Evolutionary conservation across 2,888 invertebrate species (phyloP).

Genomic region (Ptychoptera contaminata): DNA sequence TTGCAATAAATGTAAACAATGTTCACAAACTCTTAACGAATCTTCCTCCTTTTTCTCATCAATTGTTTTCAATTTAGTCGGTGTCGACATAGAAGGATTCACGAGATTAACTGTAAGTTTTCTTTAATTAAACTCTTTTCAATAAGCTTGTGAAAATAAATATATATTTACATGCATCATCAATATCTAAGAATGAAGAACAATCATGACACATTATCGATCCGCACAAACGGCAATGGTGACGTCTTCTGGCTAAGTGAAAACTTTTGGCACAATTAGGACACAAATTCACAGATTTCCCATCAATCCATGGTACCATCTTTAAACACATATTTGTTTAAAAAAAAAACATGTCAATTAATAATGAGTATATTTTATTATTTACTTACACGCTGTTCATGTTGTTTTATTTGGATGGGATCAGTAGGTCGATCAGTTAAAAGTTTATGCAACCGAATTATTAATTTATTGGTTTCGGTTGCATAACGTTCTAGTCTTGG

Average conservation of each 20-base stretch:
- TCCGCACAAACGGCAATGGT: constrained; percentile 93
- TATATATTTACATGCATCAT: constrained; percentile 52
- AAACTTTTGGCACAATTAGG: constrained; percentile 84
- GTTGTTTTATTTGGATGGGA: constrained; percentile 53
- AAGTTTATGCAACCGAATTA: constrained; percentile 85
- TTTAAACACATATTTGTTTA: constrained; percentile 14
- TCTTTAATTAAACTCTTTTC: background rate
- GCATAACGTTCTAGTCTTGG: constrained; percentile 72
- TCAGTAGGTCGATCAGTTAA: constrained; percentile 64
- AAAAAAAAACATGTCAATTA: background rate
- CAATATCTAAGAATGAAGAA: constrained; percentile 66
- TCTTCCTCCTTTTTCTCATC: constrained; percentile 30
- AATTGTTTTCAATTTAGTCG: constrained; percentile 10
- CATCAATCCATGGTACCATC: constrained; percentile 86
- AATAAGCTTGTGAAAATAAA: background rate
- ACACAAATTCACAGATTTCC: constrained; percentile 75
- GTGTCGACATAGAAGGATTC: constrained; percentile 28
- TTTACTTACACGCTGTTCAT: constrained; percentile 44
- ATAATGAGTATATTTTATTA: background rate
- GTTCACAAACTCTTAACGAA: constrained; percentile 51
- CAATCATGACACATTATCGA: constrained; percentile 86
- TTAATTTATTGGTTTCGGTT: constrained; percentile 86
- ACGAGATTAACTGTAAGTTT: constrained; percentile 30
- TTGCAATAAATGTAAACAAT: constrained; percentile 69
- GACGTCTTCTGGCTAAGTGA: constrained; percentile 73